Percentiles rank a stretch among this genome's conserved stretches.
These are phyloP conservation scores for Ruditapes philippinarum DNA, from an alignment of 1,140 invertebrate genomes.

Conservation along the genomic window DNA sequence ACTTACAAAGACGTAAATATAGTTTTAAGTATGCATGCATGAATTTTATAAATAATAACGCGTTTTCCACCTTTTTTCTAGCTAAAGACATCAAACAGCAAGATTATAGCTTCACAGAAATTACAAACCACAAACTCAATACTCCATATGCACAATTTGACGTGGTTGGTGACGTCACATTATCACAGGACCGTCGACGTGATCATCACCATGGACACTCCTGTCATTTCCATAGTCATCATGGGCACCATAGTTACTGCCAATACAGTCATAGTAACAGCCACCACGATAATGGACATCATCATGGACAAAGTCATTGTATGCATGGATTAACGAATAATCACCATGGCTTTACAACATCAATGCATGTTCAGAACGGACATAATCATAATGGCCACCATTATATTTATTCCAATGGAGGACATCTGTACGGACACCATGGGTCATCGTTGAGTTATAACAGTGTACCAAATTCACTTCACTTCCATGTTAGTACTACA, in stretches of 20 bases:
- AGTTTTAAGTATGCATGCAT: too few relatives aligned
- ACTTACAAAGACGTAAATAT: too few relatives aligned
- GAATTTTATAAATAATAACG: too few relatives aligned
- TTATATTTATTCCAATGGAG: slow-evolving; percentile 49
- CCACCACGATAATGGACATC: too few relatives aligned
- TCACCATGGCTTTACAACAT: slow-evolving; percentile 61
- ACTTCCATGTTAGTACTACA: slow-evolving; percentile 35
- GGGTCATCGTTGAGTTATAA: slow-evolving; percentile 41
- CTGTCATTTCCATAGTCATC: slow-evolving; percentile 49
- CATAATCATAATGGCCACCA: slow-evolving; percentile 50
- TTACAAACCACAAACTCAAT: slow-evolving; percentile 26
- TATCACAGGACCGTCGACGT: neutral
- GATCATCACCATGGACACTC: slow-evolving; percentile 9
- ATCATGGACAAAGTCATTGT: slow-evolving; percentile 22
- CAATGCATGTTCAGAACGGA: slow-evolving; percentile 33
- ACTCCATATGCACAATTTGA: slow-evolving; percentile 46
- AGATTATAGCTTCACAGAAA: slow-evolving; percentile 38
- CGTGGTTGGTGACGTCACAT: slow-evolving; percentile 61
- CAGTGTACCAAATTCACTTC: neutral
- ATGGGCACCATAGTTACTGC: slow-evolving; percentile 37
- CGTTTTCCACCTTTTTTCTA: too few relatives aligned
- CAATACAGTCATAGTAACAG: slow-evolving; percentile 17
- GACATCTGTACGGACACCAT: slow-evolving; percentile 39
- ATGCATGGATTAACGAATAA: slow-evolving; percentile 49
- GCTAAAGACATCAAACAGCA: slow-evolving; percentile 29